Percentiles rank a stretch among this genome's conserved stretches.
Evolutionary conservation across 2,888 invertebrate species (phyloP).

Genomic region (Scaptomyza parva): DNA sequence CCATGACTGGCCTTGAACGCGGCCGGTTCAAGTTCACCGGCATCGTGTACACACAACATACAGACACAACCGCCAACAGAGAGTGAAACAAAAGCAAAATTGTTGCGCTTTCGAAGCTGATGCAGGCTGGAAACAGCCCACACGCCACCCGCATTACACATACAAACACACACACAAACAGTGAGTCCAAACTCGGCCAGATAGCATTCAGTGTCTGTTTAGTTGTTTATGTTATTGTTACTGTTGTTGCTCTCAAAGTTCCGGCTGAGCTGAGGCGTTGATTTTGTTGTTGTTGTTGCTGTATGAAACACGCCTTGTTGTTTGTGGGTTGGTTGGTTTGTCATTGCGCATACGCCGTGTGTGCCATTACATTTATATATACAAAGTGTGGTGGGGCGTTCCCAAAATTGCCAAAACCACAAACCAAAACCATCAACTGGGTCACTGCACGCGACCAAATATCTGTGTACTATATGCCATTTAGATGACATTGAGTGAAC

Average conservation of each 20-base stretch:
- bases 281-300: conserved; percentile 24
- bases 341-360: conserved; percentile 74
- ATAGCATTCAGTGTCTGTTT: conserved; percentile 46
- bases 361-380: conserved; percentile 45
- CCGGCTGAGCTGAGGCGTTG: conserved; percentile 67
- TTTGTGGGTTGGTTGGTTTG: conserved; percentile 27
- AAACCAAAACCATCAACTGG: conserved; percentile 65
- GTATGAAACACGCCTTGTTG: conserved; percentile 44
- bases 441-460: conserved; percentile 80
- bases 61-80: conserved; percentile 5
- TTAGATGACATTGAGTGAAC: conserved; percentile 83
- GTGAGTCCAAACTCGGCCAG: conserved; percentile 36
- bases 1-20: conserved; percentile 68
- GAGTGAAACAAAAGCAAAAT: conserved; percentile 51
- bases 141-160: conserved; percentile 51
- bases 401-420: conserved; percentile 28
- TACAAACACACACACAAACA: conserved; percentile 26
- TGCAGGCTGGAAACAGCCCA: conserved; percentile 49
- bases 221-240: conserved; percentile 18
- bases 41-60: conserved; percentile 44
- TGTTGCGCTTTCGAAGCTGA: conserved; percentile 57
- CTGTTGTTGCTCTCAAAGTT: conserved; percentile 55
- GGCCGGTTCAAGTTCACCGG: conserved; percentile 77
- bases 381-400: conserved; percentile 20
- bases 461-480: conserved; percentile 20